Percentiles rank a stretch among this genome's conserved stretches.
phyloP scores from a whole-genome alignment of 1,140 invertebrate species.

The Physella acuta region DNA sequence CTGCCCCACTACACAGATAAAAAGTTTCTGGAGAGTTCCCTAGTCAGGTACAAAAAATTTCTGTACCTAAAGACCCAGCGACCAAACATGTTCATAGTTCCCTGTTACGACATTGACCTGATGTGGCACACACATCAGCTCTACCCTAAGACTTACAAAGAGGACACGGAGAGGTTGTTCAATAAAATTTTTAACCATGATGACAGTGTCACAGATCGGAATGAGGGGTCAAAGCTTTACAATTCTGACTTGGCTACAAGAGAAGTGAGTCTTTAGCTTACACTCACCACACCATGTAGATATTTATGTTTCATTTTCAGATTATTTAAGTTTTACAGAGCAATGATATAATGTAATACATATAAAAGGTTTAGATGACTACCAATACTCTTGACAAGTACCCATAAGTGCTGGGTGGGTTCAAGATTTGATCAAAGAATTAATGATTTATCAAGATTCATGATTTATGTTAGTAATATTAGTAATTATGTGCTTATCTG shows the following conservation, averaged over 20 bases:
- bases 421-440: too few species aligned
- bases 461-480: too few species aligned
- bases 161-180: conserved; percentile 58
- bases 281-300: too few species aligned
- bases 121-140: conserved; percentile 64
- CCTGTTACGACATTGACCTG: conserved; percentile 64
- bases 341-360: too few species aligned
- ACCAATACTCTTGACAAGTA: too few species aligned
- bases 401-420: too few species aligned
- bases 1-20: conserved; percentile 61
- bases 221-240: conserved; percentile 54
- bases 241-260: conserved; percentile 34
- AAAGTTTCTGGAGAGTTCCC: conserved; percentile 57
- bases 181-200: conserved; percentile 59
- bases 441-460: too few species aligned
- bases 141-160: conserved; percentile 56
- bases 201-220: conserved; percentile 61
- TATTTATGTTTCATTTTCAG: too few species aligned
- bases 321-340: too few species aligned
- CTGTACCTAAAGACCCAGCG: conserved; percentile 61
- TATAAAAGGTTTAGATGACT: too few species aligned
- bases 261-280: conserved; percentile 12
- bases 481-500: too few species aligned
- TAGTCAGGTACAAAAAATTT: conserved; percentile 61
- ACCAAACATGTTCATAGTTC: conserved; percentile 60